Conservation (phyloP, 1,140 invertebrate species). For the Camponotus vicinus region DNA sequence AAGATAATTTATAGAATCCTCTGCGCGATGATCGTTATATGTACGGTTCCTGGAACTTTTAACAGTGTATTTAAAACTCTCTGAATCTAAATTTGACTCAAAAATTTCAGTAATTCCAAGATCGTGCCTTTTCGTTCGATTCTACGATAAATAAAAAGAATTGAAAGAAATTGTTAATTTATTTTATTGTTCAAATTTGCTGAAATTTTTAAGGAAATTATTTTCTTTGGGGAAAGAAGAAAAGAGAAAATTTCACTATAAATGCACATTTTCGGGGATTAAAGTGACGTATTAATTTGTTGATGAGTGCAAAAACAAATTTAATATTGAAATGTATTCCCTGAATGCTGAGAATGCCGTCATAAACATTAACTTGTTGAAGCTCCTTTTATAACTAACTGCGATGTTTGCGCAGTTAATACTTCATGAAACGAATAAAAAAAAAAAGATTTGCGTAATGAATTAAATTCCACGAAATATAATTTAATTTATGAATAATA, state of each 20-base stretch:
- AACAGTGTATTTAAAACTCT: slow-evolving; percentile 19
- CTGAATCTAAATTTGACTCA: background rate
- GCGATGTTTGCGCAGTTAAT: background rate
- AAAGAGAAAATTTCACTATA: background rate
- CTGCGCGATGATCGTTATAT: slow-evolving; percentile 11
- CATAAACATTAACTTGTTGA: slow-evolving; percentile 8
- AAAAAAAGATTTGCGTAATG: background rate
- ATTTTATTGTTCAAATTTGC: too few relatives aligned
- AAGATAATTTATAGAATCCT: slow-evolving; percentile 38
- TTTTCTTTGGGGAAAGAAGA: too few relatives aligned
- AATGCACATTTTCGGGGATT: background rate
- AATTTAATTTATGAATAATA: background rate
- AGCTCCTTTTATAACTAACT: slow-evolving; percentile 38
- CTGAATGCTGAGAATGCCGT: slow-evolving; percentile 50
- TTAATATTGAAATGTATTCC: slow-evolving; percentile 42
- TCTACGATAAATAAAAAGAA: background rate
- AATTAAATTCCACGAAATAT: slow-evolving; percentile 1
- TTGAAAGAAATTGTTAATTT: background rate
- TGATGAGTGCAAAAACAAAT: slow-evolving; percentile 53
- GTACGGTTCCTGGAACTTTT: background rate
- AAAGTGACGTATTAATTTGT: slow-evolving; percentile 16
- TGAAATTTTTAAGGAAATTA: too few relatives aligned
- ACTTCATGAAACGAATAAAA: background rate
- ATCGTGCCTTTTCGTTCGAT: background rate
- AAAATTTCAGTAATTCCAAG: slow-evolving; percentile 7